Percentiles rank a stretch among this genome's conserved stretches.
These are phyloP conservation scores for Neocloeon triangulifer DNA, from an alignment of 1,140 invertebrate genomes.

Conservation along the genomic window DNA sequence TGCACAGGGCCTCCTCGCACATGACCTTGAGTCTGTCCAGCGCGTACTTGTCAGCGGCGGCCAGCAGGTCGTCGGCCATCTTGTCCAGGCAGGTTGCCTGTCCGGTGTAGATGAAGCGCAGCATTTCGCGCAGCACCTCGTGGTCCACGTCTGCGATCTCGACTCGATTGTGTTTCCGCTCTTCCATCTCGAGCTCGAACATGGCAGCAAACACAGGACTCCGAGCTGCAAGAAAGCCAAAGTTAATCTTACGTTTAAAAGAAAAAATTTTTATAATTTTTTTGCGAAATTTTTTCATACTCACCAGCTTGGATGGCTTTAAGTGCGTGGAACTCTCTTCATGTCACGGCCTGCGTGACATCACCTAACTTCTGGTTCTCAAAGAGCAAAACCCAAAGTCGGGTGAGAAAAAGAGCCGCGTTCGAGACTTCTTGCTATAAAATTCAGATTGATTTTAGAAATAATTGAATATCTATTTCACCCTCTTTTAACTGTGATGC, in stretches of 20 bases:
- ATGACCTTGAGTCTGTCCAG: conserved; percentile 95
- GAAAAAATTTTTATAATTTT: background rate
- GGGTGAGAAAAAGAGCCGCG: conserved; percentile 84
- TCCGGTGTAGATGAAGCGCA: conserved; percentile 96
- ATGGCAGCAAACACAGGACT: conserved; percentile 95
- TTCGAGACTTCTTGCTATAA: conserved; percentile 85
- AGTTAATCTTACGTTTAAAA: too few species aligned
- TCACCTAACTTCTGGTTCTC: conserved; percentile 94
- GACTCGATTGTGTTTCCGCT: conserved; percentile 86
- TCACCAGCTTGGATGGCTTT: conserved; percentile 89
- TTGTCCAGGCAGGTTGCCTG: conserved; percentile 87
- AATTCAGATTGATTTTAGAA: conserved; percentile 9
- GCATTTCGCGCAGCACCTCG: conserved; percentile 89
- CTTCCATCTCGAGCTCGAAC: conserved; percentile 99
- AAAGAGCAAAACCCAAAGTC: conserved; percentile 80
- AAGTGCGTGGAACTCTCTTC: conserved; percentile 86
- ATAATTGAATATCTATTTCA: background rate
- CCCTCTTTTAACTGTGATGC: too few species aligned
- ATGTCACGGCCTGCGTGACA: conserved; percentile 77
- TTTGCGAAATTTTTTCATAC: conserved; percentile 3
- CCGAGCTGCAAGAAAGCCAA: conserved; percentile 57
- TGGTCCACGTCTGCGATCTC: conserved; percentile 95
- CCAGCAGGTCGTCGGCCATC: conserved; percentile 93
- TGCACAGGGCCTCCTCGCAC: conserved; percentile 95
- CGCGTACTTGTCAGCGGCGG: conserved; percentile 95